Conservation (phyloP, 2,888 invertebrate genomes). For the Pyrrhopygopsis socrates region DNA sequence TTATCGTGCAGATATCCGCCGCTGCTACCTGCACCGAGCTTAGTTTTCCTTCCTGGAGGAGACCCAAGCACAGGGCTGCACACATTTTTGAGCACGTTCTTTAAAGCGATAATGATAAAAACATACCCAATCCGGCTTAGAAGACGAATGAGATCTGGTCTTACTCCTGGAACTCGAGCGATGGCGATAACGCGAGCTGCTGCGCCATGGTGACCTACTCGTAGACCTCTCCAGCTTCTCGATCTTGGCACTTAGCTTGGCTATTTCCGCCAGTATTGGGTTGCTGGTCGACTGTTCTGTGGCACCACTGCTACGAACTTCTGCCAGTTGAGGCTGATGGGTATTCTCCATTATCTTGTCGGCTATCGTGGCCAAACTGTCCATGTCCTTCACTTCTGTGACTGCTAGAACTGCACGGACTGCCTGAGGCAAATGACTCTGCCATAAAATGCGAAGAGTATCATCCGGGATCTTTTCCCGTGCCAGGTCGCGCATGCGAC, state of each 20-base stretch:
- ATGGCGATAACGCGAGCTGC: background rate
- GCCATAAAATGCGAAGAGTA: constrained; percentile 52
- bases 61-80: constrained; percentile 64
- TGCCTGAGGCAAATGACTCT: constrained; percentile 36
- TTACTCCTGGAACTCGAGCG: background rate
- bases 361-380: constrained; percentile 49
- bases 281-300: background rate
- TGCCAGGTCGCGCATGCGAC: constrained; percentile 61
- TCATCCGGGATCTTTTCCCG: constrained; percentile 43
- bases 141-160: no score
- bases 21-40: constrained; percentile 20
- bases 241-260: constrained; percentile 6
- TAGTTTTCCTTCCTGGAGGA: constrained; percentile 10
- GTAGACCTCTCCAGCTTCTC: background rate
- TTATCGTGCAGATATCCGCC: constrained; percentile 48
- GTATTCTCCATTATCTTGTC: constrained; percentile 57
- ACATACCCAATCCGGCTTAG: constrained; percentile 59
- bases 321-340: background rate
- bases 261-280: constrained; percentile 11
- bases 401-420: constrained; percentile 57
- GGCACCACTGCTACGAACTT: background rate
- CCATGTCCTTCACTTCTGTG: constrained; percentile 22
- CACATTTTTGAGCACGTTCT: constrained; percentile 44
- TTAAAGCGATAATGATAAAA: constrained; percentile 64
- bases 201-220: background rate